Evolutionary conservation across 2,113 vertebrate species (phyloP).

Genomic region (Psammodynastes pulverulentus): DNA sequence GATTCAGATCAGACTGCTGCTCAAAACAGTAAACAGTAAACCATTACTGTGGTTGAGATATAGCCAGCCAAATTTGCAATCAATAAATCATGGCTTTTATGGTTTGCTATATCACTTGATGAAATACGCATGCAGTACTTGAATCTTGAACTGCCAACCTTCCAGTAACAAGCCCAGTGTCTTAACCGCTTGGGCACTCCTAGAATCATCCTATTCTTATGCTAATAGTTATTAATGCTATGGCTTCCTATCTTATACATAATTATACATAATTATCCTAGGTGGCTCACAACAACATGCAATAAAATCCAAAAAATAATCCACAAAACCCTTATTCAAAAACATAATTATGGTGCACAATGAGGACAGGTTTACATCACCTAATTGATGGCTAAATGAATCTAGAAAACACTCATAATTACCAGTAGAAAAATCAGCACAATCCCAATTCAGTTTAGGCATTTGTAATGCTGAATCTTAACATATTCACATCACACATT

Average conservation of each 20-base stretch:
- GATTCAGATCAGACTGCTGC: background rate
- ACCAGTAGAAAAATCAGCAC: background rate
- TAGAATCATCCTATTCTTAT: background rate
- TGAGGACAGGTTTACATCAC: background rate
- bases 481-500: slow-evolving; percentile 16
- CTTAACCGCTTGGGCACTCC: background rate
- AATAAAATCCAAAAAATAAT: background rate
- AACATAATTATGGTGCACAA: background rate
- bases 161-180: background rate
- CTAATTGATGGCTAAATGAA: background rate
- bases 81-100: background rate
- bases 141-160: background rate
- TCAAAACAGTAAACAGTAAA: background rate
- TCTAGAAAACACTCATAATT: background rate
- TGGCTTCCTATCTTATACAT: background rate
- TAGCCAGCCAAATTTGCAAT: background rate
- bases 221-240: background rate
- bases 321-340: background rate
- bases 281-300: background rate
- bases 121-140: background rate
- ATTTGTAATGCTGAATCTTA: slow-evolving; percentile 23
- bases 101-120: background rate
- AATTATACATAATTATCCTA: background rate
- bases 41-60: background rate
- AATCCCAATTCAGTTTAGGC: background rate